These are phyloP conservation scores for Pterophyllum scalare DNA, from an alignment of 2,113 vertebrate genomes.

Conservation along the genomic window DNA sequence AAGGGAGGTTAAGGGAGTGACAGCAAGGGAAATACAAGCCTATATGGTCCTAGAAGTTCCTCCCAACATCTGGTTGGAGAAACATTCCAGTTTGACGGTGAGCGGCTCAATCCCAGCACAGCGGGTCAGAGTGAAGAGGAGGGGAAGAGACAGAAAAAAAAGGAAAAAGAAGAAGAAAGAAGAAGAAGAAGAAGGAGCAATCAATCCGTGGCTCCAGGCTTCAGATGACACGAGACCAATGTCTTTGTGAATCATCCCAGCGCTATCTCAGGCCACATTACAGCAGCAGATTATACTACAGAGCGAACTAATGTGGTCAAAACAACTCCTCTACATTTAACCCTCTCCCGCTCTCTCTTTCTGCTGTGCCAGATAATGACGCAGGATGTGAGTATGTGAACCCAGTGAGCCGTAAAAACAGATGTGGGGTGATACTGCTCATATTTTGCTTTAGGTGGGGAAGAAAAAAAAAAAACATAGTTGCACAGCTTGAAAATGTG, in stretches of 20 bases:
- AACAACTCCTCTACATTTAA: constrained; percentile 46
- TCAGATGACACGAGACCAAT: constrained; percentile 59
- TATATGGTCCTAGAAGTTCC: constrained; percentile 50
- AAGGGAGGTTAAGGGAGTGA: constrained; percentile 39
- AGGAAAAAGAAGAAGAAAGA: constrained; percentile 34
- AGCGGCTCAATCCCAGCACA: constrained; percentile 75
- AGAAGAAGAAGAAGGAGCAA: constrained; percentile 35
- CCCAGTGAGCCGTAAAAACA: constrained; percentile 64
- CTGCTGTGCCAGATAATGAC: constrained; percentile 53
- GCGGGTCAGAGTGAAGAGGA: constrained; percentile 63
- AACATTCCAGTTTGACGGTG: constrained; percentile 67
- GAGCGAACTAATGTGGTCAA: constrained; percentile 43
- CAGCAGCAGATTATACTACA: constrained; percentile 26
- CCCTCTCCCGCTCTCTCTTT: constrained; percentile 1
- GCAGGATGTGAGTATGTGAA: constrained; percentile 63
- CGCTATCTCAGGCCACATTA: constrained; percentile 58
- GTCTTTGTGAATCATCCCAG: constrained; percentile 59
- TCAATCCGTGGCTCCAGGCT: constrained; percentile 39
- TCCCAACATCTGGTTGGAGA: constrained; percentile 79
- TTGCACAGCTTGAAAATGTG: constrained; percentile 61
- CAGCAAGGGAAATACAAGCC: constrained; percentile 23
- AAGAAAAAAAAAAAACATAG: constrained; percentile 34
- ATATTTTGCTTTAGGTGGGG: constrained; percentile 56
- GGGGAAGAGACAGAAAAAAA: constrained; percentile 13
- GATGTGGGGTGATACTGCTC: constrained; percentile 53